Evolutionary conservation across 2,797 vertebrate genomes (phyloP), one percentile per base, ranked within the genome.

Genomic region (Trichosurus vulpecula): DNA sequence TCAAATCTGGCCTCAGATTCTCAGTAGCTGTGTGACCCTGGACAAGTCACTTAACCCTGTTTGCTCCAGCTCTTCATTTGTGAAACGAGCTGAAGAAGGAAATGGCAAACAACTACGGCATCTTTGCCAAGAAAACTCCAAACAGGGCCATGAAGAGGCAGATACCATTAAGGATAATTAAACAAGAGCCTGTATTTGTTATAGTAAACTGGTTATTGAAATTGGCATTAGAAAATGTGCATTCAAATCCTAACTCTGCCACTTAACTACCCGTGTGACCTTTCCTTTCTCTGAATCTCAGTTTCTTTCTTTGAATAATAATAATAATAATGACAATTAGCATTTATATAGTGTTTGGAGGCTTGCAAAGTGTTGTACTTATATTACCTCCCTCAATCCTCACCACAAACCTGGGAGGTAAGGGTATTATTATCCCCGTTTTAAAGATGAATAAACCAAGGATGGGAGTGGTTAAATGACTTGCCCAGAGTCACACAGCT

Each of bases 161-260:
- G n/a, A 41, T 2, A 3, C 0, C 3, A n/a, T 3, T 66, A 19
- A n/a, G 11, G 12, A 6, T 1, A 3, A n/a, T 31, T 66, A 66
- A 66, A 66, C 31, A 66, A 57, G 19, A 19, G n/a, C 0, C n/a
- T 66, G n/a, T 66, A 25, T 81, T 41, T 81, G 8, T 25, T 81
- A 81, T 0, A 8, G 47, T 51, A 74, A 52, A 47, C 53, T 41
- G 30, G 66, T 6, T 31, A 91, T 58, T 54, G 66, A 90, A 92
- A 74, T 89, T 3, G 91, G 1, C 2, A 13, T 93, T 74, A 74
- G 57, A 54, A 35, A 51, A 2, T 25, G 0, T 13, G 53, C 92
- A 90, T 96, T 94, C 52, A 54, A 31, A 51, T 51, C 54, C 54
- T 96, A 41, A 0, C 29, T 90, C 81, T 93, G 35, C n/a, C 52